Base-by-base conservation (phyloP, 2,888 invertebrate species). In the Drosophila anomelani region DNA sequence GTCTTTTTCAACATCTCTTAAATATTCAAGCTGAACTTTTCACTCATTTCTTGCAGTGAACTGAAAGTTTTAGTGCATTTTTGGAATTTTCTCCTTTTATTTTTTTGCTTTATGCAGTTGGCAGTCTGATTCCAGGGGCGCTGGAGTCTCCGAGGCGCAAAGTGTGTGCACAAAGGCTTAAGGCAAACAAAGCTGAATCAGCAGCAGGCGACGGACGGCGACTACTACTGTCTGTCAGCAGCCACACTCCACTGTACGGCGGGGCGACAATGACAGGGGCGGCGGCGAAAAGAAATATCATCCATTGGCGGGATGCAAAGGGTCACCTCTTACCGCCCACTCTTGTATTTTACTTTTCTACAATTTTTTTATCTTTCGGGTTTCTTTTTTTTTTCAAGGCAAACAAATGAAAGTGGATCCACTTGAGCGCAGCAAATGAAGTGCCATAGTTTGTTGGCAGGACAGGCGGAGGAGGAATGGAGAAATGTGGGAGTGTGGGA, bases 361-460 rank as follows among this genome's bases (percentile, higher is more conserved):
- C 51, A 15, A 2, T 58, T 39, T 39, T 17, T 20, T 26, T 39
- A 17, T 49, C 23, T 53, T 20, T 66, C 5, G n/a, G 6, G 43
- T 57, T 46, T 73, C 61, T 69, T 77, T 64, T 75, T 76, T 63
- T 80, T 73, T 71, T 49, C 56, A 79, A 71, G 76, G 84, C 90
- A 89, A 89, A 90, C 88, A 89, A 90, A 89, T 90, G 88, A 89
- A 89, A 89, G 88, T 89, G 88, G 88, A 90, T 88, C 88, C 90
- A 90, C 88, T 89, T 89, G 90, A 89, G 89, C 86, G 86, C 84
- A 78, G 90, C 84, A 89, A 89, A 89, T 90, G 88, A 89, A 89
- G 88, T 86, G 86, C 78, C 84, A 68, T 74, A 75, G 83, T 72
- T 60, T 72, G 73, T 56, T 62, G 73, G 70, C 71, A 75, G 78